A percentile compares a stretch with the other conserved stretches of the same genome.
Conservation (phyloP, 1,140 invertebrate genomes). For the Whitmania pigra region DNA sequence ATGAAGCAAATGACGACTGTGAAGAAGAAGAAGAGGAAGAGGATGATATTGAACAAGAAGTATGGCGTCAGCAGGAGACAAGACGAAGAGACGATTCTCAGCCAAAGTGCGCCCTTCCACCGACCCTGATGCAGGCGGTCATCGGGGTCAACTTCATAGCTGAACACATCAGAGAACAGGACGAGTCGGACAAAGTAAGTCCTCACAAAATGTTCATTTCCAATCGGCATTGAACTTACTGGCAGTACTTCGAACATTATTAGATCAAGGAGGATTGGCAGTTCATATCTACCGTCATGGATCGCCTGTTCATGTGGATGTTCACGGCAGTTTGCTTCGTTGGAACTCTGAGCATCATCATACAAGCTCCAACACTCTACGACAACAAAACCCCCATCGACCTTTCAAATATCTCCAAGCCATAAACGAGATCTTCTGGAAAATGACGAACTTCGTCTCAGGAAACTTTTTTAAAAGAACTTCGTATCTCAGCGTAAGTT, state of each 20-base stretch:
- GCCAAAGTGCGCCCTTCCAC: neutral
- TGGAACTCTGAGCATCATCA: conserved; percentile 54
- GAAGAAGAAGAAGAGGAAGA: neutral
- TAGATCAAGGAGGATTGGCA: conserved; percentile 43
- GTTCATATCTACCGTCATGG: conserved; percentile 42
- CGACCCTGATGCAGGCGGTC: conserved; percentile 13
- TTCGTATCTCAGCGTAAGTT: no score
- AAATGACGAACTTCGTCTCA: no score
- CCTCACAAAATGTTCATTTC: neutral
- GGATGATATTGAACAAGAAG: neutral
- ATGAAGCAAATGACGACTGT: neutral
- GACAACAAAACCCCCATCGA: conserved; percentile 67
- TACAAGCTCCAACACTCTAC: conserved; percentile 86
- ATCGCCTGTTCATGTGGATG: conserved; percentile 42
- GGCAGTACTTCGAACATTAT: neutral
- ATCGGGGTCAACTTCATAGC: conserved; percentile 24
- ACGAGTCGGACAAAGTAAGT: conserved; percentile 19
- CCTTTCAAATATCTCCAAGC: no score
- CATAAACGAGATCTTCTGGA: no score
- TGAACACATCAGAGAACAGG: conserved; percentile 22
- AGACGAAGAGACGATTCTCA: neutral
- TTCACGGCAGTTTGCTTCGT: conserved; percentile 44
- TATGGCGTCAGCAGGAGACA: neutral
- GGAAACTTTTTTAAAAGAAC: no score
- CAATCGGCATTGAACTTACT: no score